These are phyloP conservation scores for Cnemophilus loriae DNA, from an alignment of 2,113 vertebrate genomes.

Conservation along the genomic window DNA sequence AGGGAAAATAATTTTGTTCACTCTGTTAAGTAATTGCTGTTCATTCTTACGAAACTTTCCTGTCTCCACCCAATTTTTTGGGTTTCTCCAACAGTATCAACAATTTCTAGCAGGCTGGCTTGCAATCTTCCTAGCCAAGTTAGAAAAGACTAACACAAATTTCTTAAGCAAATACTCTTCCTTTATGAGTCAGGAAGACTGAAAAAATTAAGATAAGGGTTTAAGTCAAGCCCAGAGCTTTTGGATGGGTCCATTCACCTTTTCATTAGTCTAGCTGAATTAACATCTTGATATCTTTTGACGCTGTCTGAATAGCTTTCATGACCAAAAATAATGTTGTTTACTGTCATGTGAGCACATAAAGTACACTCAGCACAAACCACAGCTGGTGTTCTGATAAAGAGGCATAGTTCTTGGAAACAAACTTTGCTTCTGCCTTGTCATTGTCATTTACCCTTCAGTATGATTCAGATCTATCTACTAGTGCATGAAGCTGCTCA, in stretches of 20 bases:
- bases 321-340: not conserved
- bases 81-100: not conserved
- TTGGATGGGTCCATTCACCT: not conserved
- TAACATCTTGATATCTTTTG: not conserved
- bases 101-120: not conserved
- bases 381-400: not conserved
- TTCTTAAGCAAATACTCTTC: not conserved
- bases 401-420: not conserved
- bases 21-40: not conserved
- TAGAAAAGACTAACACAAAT: not conserved
- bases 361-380: not conserved
- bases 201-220: not conserved
- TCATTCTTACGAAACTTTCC: not conserved
- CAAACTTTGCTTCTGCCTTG: not conserved
- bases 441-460: not conserved
- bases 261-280: not conserved
- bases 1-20: not conserved
- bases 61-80: not conserved
- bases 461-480: not conserved
- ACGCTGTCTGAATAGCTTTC: not conserved
- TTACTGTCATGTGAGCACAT: not conserved
- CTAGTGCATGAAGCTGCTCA: not conserved
- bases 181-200: not conserved
- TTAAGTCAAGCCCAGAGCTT: not conserved
- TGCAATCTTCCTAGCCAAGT: not conserved